Base-by-base conservation (phyloP, 2,888 invertebrate genomes). In the Noctua fimbriata region DNA sequence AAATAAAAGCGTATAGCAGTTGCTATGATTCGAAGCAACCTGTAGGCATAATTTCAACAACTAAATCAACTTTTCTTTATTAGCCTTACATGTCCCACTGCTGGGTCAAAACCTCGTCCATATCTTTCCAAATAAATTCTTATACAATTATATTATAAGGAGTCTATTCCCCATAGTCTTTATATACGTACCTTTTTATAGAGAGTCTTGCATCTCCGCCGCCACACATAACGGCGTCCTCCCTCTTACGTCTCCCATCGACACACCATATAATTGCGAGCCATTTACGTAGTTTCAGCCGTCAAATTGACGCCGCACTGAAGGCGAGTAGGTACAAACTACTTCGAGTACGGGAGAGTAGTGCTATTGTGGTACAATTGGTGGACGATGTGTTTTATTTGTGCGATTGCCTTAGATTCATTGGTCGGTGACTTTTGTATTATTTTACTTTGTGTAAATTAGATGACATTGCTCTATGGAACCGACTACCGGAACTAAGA, bases 261-360 rank as follows among this genome's bases (percentile, higher is more conserved):
- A 69, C 85, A 86, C 78, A 63, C 81, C 82, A 87, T 84, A 65
- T 75, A 76, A 84, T 87, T 78, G 79, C 44, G 79, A 76, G 71
- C 70, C 67, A 79, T 84, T 88, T 77, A 79, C 79, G 81, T 76
- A 71, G 79, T 69, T 86, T 18, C 55, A 84, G 73, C 73, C 87
- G 85, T 87, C 85, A 87, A 84, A 69, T 85, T 85, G 85, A 87
- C 85, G 87, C 84, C 84, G 16, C 47, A 4, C 49, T 70, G 36
- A 65, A 71, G 49, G 73, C 79, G 12, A 74, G 73, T 73, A 60
- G 58, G 49, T 58, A 70, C 66, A 47, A 21, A 66, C 75, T 55
- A 74, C 52, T 36, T 67, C 7, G 67, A 36, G 32, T 52, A 52
- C 77, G 16, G 58, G 28, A 78, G 78, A 83, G 47, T 47, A 21